A percentile compares a stretch with the other conserved stretches of the same genome.
Conservation (phyloP, 1,140 invertebrate species). For the Wiebesia pumilae region DNA sequence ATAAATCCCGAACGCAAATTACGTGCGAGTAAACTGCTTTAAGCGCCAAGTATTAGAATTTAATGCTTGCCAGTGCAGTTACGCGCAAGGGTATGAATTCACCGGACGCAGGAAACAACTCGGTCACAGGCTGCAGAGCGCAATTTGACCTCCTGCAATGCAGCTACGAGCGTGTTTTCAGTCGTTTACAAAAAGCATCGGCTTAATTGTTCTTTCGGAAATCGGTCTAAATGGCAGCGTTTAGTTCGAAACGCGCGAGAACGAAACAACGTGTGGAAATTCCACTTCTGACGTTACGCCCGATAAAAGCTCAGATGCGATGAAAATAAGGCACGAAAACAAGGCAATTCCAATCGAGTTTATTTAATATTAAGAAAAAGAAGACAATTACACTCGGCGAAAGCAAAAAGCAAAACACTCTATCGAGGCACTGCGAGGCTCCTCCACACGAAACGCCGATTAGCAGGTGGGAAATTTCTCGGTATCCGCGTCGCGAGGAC, state of each 20-base stretch:
- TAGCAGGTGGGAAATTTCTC: neutral
- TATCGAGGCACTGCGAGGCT: too few relatives aligned
- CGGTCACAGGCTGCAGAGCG: slow-evolving; percentile 60
- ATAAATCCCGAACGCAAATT: neutral
- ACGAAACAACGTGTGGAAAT: neutral
- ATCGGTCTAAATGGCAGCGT: neutral
- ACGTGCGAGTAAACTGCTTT: slow-evolving; percentile 13
- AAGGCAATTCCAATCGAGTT: neutral
- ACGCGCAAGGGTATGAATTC: slow-evolving; percentile 7
- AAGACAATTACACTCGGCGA: neutral
- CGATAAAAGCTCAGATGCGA: too few relatives aligned
- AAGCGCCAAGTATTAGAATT: slow-evolving; percentile 22
- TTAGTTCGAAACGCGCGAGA: neutral
- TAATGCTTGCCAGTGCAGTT: neutral
- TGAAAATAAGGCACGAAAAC: too few relatives aligned
- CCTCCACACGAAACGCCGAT: neutral
- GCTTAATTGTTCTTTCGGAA: slow-evolving; percentile 1
- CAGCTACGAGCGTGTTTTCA: neutral
- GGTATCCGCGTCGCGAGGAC: neutral
- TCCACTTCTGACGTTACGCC: neutral
- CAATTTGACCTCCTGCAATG: slow-evolving; percentile 27
- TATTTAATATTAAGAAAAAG: neutral
- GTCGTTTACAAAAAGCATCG: neutral
- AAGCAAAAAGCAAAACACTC: neutral
- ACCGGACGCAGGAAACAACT: slow-evolving; percentile 65